These are phyloP conservation scores for Melieria picta DNA, from an alignment of 2,888 invertebrate genomes.

Conservation along the genomic window DNA sequence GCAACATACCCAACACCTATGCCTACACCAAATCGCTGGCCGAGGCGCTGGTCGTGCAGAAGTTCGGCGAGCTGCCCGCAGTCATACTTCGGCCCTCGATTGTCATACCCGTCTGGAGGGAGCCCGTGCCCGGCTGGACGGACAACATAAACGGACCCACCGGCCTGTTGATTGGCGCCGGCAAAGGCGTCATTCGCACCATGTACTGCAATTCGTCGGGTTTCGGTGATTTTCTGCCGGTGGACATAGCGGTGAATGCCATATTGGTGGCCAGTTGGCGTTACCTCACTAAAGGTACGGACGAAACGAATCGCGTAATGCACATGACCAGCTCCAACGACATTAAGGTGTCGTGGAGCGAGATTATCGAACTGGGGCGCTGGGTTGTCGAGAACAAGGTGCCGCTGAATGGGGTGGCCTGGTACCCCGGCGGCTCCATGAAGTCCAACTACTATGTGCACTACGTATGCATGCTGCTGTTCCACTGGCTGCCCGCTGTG, in stretches of 20 bases:
- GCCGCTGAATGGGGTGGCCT: slow-evolving; percentile 86
- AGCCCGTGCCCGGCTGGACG: slow-evolving; percentile 89
- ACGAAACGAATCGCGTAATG: slow-evolving; percentile 68
- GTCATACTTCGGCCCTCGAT: slow-evolving; percentile 88
- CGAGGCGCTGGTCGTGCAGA: slow-evolving; percentile 83
- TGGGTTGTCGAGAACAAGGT: slow-evolving; percentile 80
- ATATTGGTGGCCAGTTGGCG: slow-evolving; percentile 60
- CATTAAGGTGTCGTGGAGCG: slow-evolving; percentile 87
- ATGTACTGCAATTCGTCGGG: slow-evolving; percentile 85
- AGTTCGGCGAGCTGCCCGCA: slow-evolving; percentile 79
- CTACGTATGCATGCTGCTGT: slow-evolving; percentile 83
- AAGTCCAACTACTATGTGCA: slow-evolving; percentile 81
- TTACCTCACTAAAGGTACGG: slow-evolving; percentile 51
- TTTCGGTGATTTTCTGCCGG: slow-evolving; percentile 83
- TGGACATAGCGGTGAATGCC: slow-evolving; percentile 83
- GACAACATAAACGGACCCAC: slow-evolving; percentile 95
- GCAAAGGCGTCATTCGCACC: slow-evolving; percentile 88
- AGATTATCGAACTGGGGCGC: slow-evolving; percentile 83
- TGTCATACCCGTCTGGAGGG: slow-evolving; percentile 87
- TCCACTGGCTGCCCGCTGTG: slow-evolving; percentile 92
- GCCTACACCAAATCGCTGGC: slow-evolving; percentile 92
- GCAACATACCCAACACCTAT: slow-evolving; percentile 89
- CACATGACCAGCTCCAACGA: slow-evolving; percentile 85
- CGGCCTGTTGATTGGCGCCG: slow-evolving; percentile 81
- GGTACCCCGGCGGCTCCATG: slow-evolving; percentile 91